A percentile compares a stretch with the other conserved stretches of the same genome.
Conservation (phyloP, 2,797 vertebrate species). For the Danio choprae region DNA sequence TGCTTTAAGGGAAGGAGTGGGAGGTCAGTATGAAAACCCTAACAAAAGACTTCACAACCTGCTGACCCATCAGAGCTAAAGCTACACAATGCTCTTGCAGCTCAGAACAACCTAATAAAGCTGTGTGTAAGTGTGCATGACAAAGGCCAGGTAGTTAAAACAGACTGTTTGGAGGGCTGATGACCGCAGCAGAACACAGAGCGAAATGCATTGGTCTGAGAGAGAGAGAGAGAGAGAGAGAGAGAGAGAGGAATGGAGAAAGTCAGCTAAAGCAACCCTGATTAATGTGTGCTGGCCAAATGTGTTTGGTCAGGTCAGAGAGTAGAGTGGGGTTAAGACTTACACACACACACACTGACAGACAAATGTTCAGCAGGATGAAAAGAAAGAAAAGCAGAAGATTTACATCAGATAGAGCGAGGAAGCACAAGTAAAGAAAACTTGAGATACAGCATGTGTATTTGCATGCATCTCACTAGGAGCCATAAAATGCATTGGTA, state of each 20-base stretch:
- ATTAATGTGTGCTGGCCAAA: slow-evolving; percentile 49
- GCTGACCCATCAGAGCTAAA: slow-evolving; percentile 35
- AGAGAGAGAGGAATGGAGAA: background rate
- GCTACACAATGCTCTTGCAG: slow-evolving; percentile 34
- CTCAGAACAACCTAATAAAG: slow-evolving; percentile 35
- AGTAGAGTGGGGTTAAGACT: background rate
- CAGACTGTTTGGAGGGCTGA: slow-evolving; percentile 27
- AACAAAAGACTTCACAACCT: slow-evolving; percentile 32
- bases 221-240: slow-evolving; percentile 37
- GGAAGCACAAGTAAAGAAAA: background rate
- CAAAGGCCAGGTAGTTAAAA: slow-evolving; percentile 45
- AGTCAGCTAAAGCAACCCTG: slow-evolving; percentile 42
- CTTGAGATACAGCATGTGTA: too few relatives aligned
- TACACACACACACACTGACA: slow-evolving; percentile 27
- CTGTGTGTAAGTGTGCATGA: slow-evolving; percentile 23
- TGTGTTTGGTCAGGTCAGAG: slow-evolving; percentile 42
- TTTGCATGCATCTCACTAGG: too few relatives aligned
- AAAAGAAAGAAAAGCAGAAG: slow-evolving; percentile 1
- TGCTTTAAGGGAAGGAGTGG: slow-evolving; percentile 16
- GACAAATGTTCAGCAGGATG: background rate
- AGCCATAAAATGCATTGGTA: too few relatives aligned
- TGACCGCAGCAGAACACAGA: slow-evolving; percentile 46
- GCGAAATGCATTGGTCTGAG: slow-evolving; percentile 44
- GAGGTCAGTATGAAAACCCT: slow-evolving; percentile 26
- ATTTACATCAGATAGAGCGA: background rate